These are phyloP conservation scores for Mastomys coucha DNA, from an alignment of 2,113 vertebrate species.

Conservation along the genomic window DNA sequence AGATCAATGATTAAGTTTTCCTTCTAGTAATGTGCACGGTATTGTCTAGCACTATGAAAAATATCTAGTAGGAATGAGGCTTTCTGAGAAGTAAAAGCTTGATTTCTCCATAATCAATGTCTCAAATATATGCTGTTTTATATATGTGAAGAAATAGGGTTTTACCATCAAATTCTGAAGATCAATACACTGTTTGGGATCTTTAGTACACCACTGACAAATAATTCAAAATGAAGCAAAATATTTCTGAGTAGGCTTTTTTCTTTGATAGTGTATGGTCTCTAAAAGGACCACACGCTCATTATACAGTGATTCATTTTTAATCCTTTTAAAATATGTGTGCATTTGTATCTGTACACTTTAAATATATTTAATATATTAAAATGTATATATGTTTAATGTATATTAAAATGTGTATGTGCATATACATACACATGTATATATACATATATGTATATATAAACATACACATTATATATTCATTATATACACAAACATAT, in stretches of 20 bases:
- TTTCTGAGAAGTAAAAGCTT: not conserved
- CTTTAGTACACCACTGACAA: not conserved
- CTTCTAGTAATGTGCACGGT: not conserved
- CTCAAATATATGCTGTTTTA: not conserved
- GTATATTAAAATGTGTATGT: too few relatives aligned
- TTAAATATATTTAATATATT: not conserved
- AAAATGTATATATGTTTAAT: not conserved
- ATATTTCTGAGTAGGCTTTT: not conserved
- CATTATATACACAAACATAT: too few relatives aligned
- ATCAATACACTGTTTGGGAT: not conserved
- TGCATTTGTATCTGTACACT: not conserved
- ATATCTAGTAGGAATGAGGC: not conserved
- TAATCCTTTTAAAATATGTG: not conserved
- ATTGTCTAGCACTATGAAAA: not conserved
- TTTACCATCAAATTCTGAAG: not conserved
- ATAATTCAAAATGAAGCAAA: not conserved
- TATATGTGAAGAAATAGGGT: not conserved
- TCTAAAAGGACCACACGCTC: too few relatives aligned
- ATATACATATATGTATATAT: too few relatives aligned
- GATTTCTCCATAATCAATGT: not conserved
- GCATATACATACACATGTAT: too few relatives aligned
- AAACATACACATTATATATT: too few relatives aligned
- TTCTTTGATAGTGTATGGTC: not conserved
- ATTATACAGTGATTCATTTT: not conserved
- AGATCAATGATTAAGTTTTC: not conserved